These are phyloP conservation scores for Syngnathus scovelli DNA, from an alignment of 2,113 vertebrate species.

Conservation along the genomic window DNA sequence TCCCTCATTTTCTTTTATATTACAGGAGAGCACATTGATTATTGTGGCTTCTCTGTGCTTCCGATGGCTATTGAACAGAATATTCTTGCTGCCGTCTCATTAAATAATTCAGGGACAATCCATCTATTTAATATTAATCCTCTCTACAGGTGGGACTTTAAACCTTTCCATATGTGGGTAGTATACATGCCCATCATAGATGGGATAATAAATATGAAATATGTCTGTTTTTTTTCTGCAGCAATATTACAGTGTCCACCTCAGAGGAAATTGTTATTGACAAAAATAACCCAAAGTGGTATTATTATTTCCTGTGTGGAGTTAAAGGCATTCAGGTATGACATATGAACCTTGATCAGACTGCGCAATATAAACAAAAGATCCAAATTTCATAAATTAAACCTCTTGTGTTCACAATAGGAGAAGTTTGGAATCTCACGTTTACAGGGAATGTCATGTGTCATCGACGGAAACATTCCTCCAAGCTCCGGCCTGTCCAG, in stretches of 20 bases:
- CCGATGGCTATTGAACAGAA: slow-evolving; percentile 96
- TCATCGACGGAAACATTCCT: slow-evolving; percentile 89
- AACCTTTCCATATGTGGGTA: background rate
- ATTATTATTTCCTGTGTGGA: slow-evolving; percentile 97
- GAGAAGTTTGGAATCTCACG: slow-evolving; percentile 78
- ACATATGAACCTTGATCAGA: background rate
- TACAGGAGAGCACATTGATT: slow-evolving; percentile 94
- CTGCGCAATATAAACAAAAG: background rate
- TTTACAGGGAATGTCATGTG: slow-evolving; percentile 84
- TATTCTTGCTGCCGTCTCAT: slow-evolving; percentile 85
- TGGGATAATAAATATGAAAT: too few relatives aligned
- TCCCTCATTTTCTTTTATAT: background rate
- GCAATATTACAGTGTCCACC: slow-evolving; percentile 77
- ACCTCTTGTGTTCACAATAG: slow-evolving; percentile 61
- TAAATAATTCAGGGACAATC: slow-evolving; percentile 72
- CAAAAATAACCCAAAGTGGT: slow-evolving; percentile 84
- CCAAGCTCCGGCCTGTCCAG: slow-evolving; percentile 92
- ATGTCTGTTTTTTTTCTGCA: slow-evolving; percentile 51
- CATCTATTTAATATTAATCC: slow-evolving; percentile 82
- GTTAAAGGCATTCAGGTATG: slow-evolving; percentile 94
- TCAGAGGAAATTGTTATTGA: slow-evolving; percentile 80
- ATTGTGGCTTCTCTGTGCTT: slow-evolving; percentile 94
- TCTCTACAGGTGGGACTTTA: slow-evolving; percentile 78
- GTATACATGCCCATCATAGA: background rate
- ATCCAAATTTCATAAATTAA: background rate